Conservation (phyloP, 2,113 vertebrate genomes). For the Macquaria australasica region DNA sequence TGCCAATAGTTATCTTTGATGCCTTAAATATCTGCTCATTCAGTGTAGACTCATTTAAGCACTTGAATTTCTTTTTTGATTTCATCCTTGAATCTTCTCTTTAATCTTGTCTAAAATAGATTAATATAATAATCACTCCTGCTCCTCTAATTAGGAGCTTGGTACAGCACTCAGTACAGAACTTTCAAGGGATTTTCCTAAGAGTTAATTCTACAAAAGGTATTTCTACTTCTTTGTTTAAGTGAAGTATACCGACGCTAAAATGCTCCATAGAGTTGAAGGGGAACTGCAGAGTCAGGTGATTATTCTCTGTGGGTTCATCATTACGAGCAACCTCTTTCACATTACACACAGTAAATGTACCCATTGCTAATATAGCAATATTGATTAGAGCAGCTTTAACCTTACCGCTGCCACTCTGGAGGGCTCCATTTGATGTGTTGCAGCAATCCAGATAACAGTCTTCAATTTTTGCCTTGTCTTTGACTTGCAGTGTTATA, state of each 20-base stretch:
- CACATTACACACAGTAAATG: constrained; percentile 1
- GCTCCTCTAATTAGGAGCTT: not conserved
- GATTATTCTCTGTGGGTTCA: not conserved
- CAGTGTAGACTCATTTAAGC: not conserved
- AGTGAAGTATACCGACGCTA: not conserved
- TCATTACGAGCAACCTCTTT: not conserved
- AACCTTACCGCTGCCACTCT: constrained; percentile 84
- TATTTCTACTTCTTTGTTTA: not conserved
- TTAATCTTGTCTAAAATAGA: not conserved
- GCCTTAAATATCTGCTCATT: not conserved
- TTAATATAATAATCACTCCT: not conserved
- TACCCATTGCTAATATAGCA: not conserved
- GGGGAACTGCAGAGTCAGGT: not conserved
- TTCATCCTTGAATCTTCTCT: too few relatives aligned
- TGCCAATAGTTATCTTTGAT: not conserved
- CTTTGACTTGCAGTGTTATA: constrained; percentile 93
- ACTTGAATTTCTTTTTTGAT: too few relatives aligned
- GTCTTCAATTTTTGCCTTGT: constrained; percentile 92
- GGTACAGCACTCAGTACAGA: too few relatives aligned
- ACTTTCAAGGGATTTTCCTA: not conserved
- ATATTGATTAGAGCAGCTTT: constrained; percentile 19
- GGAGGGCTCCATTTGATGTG: constrained; percentile 69
- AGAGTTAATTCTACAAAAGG: not conserved
- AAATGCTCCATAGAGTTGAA: not conserved
- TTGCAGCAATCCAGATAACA: constrained; percentile 79